These are phyloP conservation scores for Heliothis subflexa DNA, from an alignment of 1,140 invertebrate genomes.

Conservation along the genomic window DNA sequence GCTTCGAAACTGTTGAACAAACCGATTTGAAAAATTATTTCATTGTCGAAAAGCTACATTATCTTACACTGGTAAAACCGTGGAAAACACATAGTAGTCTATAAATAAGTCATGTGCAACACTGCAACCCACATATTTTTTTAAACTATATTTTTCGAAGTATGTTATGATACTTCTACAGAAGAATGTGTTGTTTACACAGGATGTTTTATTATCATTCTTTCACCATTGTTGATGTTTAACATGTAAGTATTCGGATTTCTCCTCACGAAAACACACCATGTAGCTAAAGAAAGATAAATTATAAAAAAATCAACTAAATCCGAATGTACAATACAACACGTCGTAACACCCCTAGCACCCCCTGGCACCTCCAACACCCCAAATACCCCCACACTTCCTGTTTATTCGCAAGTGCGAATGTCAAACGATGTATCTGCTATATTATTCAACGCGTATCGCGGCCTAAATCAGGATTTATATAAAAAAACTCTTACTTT, in stretches of 20 bases:
- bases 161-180: too few species aligned
- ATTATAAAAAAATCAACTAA: slow-evolving; percentile 16
- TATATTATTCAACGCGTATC: slow-evolving; percentile 13
- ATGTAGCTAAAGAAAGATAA: not conserved
- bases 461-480: slow-evolving; percentile 1
- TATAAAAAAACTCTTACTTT: not conserved
- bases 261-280: slow-evolving; percentile 2
- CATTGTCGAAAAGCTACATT: too few species aligned
- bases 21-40: not conserved
- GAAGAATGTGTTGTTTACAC: too few species aligned
- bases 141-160: too few species aligned
- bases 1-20: not conserved
- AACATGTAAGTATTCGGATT: not conserved
- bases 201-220: too few species aligned
- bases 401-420: slow-evolving; percentile 14
- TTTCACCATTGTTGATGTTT: not conserved
- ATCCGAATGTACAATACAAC: slow-evolving; percentile 20
- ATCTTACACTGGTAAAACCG: not conserved
- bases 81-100: too few species aligned
- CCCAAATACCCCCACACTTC: slow-evolving; percentile 19
- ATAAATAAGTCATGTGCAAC: too few species aligned
- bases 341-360: not conserved
- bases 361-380: not conserved
- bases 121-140: too few species aligned
- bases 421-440: not conserved